Base-by-base conservation (phyloP, 64 coral and sea anemone species). In the Montipora foliosa region DNA sequence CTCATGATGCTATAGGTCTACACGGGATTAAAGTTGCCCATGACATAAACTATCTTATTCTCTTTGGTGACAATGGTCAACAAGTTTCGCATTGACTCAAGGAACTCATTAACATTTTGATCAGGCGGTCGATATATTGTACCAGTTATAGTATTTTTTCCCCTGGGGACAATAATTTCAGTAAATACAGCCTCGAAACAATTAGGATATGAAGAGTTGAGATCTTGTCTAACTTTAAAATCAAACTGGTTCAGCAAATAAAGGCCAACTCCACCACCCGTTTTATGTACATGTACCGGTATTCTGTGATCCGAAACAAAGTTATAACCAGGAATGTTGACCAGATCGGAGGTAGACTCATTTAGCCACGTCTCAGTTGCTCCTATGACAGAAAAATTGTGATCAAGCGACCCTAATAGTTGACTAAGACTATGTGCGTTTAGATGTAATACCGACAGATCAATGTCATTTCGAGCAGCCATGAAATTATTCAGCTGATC, bases 71-170 rank as follows among this genome's bases (percentile, higher is more conserved):
- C 55, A 77, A 20, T 89, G 22, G 71, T n/a, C 50, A 19, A 25
- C 19, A 89, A 16, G 10, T 55, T 67, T 15, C 17, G 8, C 51
- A 89, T 59, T 55, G 19, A 24, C 44, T 89, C 58, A 6, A 89
- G 29, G 24, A 89, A 77, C 16, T 25, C 50, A 57, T 44, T 51
- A 49, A 89, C 48, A 76, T 77, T 49, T 77, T 60, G 16, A 77
- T 89, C 74, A 4, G 87, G 87, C 29, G 87, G 87, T 75, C 74
- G 53, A 79, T 89, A 89, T 57, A 89, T 78, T 25, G 53, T 75
- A 9, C 75, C 87, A 89, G 78, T 51, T 47, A 89, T 76, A 13
- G 66, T 73, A 49, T 89, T 89, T 61, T 89, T 89, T 69, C 66
- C 51, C 29, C 25, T 6, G 19, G 80, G 20, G 49, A 52, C 70